A percentile compares a stretch with the other conserved stretches of the same genome.
Evolutionary conservation across 64 coral and sea anemone species (phyloP).

Genomic region (Exaiptasia diaphana): DNA sequence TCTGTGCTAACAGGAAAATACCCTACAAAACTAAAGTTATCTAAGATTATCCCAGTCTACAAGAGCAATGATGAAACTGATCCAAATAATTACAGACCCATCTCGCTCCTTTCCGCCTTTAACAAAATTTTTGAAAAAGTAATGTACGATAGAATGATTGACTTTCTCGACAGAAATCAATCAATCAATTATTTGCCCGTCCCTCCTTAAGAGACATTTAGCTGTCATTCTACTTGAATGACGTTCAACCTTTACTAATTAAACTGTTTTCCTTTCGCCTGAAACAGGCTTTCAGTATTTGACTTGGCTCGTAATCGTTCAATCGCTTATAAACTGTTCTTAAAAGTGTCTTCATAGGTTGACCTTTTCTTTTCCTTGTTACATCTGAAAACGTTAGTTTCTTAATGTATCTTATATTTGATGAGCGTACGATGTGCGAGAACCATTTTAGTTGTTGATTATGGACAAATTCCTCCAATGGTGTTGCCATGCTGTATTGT

Average conservation of each 20-base stretch:
- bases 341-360: too few species aligned
- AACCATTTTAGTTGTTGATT: not conserved
- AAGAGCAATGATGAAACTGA: not conserved
- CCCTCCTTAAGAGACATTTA: too few species aligned
- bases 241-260: too few species aligned
- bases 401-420: slow-evolving; percentile 7
- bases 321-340: too few species aligned
- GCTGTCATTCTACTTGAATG: too few species aligned
- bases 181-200: too few species aligned
- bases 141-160: not conserved
- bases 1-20: not conserved
- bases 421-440: slow-evolving; percentile 1
- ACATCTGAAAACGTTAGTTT: not conserved
- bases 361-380: not conserved
- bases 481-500: not conserved
- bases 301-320: too few species aligned
- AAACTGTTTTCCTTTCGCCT: too few species aligned
- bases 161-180: not conserved
- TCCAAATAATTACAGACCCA: slow-evolving; percentile 1
- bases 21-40: slow-evolving; percentile 1
- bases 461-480: slow-evolving; percentile 2
- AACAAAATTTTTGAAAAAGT: slow-evolving; percentile 30
- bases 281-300: too few species aligned
- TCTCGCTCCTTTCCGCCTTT: not conserved
- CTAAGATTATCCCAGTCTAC: not conserved